phyloP scores from a whole-genome alignment of 2,888 invertebrate genomes.

The Clistopyga incitator region DNA sequence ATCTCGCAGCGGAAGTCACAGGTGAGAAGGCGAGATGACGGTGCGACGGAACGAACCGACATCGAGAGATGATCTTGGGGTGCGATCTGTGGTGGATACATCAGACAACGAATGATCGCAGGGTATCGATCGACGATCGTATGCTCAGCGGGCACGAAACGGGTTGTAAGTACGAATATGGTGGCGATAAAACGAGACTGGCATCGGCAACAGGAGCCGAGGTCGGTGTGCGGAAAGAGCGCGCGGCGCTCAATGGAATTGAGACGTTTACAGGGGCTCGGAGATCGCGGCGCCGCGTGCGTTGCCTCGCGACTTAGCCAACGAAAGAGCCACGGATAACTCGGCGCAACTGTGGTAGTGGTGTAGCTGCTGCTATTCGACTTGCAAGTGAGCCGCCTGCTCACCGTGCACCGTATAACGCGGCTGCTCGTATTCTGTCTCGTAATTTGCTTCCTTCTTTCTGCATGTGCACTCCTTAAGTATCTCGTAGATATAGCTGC shows the following conservation, averaged over 20 bases:
- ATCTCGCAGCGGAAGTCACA: constrained; percentile 29
- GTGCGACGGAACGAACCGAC: constrained; percentile 11
- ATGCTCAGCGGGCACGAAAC: constrained; percentile 56
- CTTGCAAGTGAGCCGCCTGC: constrained; percentile 48
- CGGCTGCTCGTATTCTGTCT: constrained; percentile 17
- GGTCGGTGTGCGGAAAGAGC: constrained; percentile 44
- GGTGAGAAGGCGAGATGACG: background rate
- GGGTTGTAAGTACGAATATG: constrained; percentile 67
- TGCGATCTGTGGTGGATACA: constrained; percentile 37
- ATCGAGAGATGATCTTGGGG: constrained; percentile 36
- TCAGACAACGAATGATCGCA: constrained; percentile 52
- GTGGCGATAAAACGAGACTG: constrained; percentile 66
- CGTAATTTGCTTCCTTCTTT: constrained; percentile 19
- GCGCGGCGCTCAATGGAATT: constrained; percentile 64
- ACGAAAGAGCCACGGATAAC: constrained; percentile 59
- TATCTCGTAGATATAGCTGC: background rate
- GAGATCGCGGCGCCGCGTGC: constrained; percentile 52
- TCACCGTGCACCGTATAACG: background rate
- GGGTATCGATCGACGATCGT: constrained; percentile 66
- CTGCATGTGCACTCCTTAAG: constrained; percentile 1
- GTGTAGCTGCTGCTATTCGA: constrained; percentile 17
- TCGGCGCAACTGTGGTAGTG: constrained; percentile 31
- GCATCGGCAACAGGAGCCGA: constrained; percentile 40
- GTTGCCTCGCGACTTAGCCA: constrained; percentile 54
- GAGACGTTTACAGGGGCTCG: constrained; percentile 64